Evolutionary conservation across 2,888 invertebrate species (phyloP).

Genomic region (Leptopilina myrica): DNA sequence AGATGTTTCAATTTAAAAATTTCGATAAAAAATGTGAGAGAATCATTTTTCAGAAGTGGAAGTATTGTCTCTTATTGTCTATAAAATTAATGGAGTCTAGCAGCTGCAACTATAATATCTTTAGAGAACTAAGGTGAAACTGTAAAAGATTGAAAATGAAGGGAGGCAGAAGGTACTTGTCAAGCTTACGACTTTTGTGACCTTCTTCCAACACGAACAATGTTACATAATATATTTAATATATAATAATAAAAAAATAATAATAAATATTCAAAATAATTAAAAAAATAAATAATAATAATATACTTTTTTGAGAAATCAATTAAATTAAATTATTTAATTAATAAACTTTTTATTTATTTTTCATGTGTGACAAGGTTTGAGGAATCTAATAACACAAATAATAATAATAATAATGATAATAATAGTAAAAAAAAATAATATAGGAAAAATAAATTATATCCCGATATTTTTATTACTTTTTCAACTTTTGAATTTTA

Average conservation of each 20-base stretch:
- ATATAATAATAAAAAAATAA: slow-evolving; percentile 55
- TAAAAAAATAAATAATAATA: too few relatives aligned
- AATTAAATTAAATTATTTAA: too few relatives aligned
- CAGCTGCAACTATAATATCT: slow-evolving; percentile 30
- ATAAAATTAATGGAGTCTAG: slow-evolving; percentile 36
- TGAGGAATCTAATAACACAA: too few relatives aligned
- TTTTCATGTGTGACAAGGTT: too few relatives aligned
- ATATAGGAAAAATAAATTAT: too few relatives aligned
- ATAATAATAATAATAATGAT: too few relatives aligned
- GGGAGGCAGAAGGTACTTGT: not conserved
- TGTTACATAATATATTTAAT: slow-evolving; percentile 10
- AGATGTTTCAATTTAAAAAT: not conserved
- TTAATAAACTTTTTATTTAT: too few relatives aligned
- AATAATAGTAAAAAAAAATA: too few relatives aligned
- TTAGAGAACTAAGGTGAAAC: slow-evolving; percentile 37
- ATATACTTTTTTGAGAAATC: too few relatives aligned
- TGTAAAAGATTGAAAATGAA: slow-evolving; percentile 21
- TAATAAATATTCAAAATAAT: slow-evolving; percentile 55
- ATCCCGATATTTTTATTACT: too few relatives aligned
- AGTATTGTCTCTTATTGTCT: slow-evolving; percentile 45
- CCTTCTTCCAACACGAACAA: slow-evolving; percentile 43
- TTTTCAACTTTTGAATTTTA: too few relatives aligned
- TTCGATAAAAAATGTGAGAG: not conserved
- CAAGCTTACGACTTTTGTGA: slow-evolving; percentile 46
- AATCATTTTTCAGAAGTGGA: slow-evolving; percentile 33